Conservation (phyloP, 2,113 vertebrate genomes). For the Solea solea region DNA sequence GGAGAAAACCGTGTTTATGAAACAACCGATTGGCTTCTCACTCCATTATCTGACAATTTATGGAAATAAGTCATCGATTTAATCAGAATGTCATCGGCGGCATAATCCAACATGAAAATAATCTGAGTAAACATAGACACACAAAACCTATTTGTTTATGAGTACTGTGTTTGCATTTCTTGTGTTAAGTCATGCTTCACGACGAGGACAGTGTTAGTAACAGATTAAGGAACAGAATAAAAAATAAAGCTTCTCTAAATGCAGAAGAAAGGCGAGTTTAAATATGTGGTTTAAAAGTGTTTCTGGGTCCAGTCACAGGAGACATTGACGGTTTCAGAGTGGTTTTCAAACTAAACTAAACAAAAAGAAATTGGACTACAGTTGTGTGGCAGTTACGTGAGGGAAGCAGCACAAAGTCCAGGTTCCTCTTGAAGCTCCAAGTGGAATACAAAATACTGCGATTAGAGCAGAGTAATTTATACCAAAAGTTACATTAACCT, state of each 20-base stretch:
- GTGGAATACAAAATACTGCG: constrained; percentile 58
- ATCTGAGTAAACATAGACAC: no score
- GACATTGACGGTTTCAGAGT: constrained; percentile 51
- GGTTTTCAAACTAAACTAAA: constrained; percentile 25
- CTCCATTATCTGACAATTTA: no score
- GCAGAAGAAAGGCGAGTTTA: not conserved
- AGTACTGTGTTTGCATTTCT: constrained; percentile 20
- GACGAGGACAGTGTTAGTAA: constrained; percentile 15
- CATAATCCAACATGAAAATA: no score
- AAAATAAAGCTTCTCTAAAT: not conserved
- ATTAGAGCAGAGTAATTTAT: constrained; percentile 27
- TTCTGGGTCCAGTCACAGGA: not conserved
- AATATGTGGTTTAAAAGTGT: constrained; percentile 3
- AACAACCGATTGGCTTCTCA: no score
- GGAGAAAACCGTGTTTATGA: no score
- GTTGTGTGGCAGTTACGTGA: constrained; percentile 24
- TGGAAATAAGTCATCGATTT: no score
- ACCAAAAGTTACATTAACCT: constrained; percentile 14
- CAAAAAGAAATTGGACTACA: not conserved
- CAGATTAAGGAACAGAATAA: constrained; percentile 7
- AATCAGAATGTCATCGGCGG: no score
- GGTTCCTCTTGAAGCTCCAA: constrained; percentile 3
- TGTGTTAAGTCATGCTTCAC: not conserved
- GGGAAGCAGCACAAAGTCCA: constrained; percentile 5
- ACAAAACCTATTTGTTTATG: not conserved